These are phyloP conservation scores for Chironomus riparius DNA, from an alignment of 2,888 invertebrate species.

Conservation along the genomic window DNA sequence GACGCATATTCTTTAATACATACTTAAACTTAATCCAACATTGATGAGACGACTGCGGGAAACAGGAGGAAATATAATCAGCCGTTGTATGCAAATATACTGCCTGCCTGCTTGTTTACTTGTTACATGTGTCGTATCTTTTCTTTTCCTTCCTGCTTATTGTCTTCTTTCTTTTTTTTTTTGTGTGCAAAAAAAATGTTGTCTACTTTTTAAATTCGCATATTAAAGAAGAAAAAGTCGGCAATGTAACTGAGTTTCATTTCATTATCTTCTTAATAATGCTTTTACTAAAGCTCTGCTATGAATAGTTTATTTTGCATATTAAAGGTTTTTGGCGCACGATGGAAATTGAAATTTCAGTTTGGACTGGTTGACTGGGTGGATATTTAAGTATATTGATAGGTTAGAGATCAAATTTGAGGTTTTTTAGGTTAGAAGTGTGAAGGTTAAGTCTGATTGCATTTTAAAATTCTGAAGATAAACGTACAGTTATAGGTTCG, in stretches of 20 bases:
- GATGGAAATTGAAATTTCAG: no score
- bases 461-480: no score
- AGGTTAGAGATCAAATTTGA: no score
- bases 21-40: conserved; percentile 9
- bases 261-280: background rate
- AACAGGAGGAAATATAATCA: background rate
- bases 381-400: no score
- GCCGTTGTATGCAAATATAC: background rate
- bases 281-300: background rate
- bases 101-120: no score
- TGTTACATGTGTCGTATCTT: no score
- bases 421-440: no score
- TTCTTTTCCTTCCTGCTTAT: no score
- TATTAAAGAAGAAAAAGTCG: background rate
- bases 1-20: background rate
- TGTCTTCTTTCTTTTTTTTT: background rate
- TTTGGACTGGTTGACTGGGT: no score
- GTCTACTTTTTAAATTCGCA: conserved; percentile 10
- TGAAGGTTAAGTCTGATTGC: no score
- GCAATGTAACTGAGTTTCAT: background rate
- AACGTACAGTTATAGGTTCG: no score
- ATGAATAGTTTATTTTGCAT: background rate
- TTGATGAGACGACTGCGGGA: conserved; percentile 8
- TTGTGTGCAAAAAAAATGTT: background rate
- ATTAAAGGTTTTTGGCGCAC: no score